Conservation (phyloP, 2,888 invertebrate genomes). For the Ethmia dodecea region DNA sequence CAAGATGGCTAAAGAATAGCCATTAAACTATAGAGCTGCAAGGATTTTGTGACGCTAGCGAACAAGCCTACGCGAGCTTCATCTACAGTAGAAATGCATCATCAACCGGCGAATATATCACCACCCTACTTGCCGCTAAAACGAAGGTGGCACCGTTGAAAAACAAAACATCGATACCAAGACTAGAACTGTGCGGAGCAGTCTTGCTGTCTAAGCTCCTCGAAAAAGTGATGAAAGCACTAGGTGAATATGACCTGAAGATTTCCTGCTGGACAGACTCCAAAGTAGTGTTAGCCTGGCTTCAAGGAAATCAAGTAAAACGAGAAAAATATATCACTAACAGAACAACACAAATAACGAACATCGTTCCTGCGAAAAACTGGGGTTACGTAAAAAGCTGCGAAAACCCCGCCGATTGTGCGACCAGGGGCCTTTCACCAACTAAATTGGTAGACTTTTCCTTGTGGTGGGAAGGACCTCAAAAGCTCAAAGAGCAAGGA, state of each 20-base stretch:
- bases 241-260: background rate
- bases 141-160: slow-evolving; percentile 8
- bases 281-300: slow-evolving; percentile 3
- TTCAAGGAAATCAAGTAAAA: background rate
- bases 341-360: slow-evolving; percentile 2
- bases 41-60: slow-evolving; percentile 4
- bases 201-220: background rate
- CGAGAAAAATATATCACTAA: slow-evolving; percentile 8
- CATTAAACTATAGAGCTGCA: slow-evolving; percentile 1
- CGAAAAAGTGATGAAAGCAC: background rate
- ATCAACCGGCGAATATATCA: background rate
- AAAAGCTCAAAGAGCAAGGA: background rate
- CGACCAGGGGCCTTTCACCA: background rate
- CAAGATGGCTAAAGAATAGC: slow-evolving; percentile 2
- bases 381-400: slow-evolving; percentile 7
- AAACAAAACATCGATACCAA: slow-evolving; percentile 4
- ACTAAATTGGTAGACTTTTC: background rate
- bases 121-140: slow-evolving; percentile 1
- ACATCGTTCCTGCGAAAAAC: background rate
- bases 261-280: background rate
- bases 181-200: slow-evolving; percentile 1
- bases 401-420: slow-evolving; percentile 4
- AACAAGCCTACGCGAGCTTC: slow-evolving; percentile 2
- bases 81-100: slow-evolving; percentile 1
- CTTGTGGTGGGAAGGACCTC: background rate